These are phyloP conservation scores for Mus spretus DNA, from an alignment of 2,797 vertebrate genomes.

Conservation along the genomic window DNA sequence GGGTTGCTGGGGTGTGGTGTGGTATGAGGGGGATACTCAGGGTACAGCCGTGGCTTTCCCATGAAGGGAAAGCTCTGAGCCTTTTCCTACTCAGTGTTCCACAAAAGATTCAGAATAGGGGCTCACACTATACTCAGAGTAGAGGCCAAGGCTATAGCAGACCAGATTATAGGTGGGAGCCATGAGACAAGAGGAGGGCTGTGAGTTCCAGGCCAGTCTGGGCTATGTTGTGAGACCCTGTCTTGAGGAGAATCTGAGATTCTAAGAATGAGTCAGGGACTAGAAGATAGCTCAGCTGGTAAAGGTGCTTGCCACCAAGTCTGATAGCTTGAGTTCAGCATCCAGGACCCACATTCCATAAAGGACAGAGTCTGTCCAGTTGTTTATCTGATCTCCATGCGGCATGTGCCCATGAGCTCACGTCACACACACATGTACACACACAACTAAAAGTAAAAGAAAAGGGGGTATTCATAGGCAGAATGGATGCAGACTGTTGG, in stretches of 20 bases:
- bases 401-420: background rate
- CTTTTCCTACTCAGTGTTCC: background rate
- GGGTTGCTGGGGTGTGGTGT: rapidly evolving
- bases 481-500: background rate
- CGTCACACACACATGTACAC: background rate
- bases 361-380: background rate
- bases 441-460: background rate
- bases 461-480: no score
- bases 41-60: background rate
- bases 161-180: background rate
- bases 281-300: background rate
- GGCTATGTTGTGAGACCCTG: background rate
- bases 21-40: rapidly evolving
- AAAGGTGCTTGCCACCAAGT: background rate
- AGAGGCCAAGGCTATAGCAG: background rate
- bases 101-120: background rate
- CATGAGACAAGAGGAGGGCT: background rate
- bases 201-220: background rate
- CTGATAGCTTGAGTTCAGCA: background rate
- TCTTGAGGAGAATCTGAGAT: background rate
- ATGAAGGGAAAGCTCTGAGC: background rate
- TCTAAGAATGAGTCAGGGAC: background rate
- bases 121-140: no score
- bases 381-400: background rate
- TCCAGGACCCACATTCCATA: background rate